Base-by-base conservation (phyloP, 2,888 invertebrate species). In the Alcis repandata region DNA sequence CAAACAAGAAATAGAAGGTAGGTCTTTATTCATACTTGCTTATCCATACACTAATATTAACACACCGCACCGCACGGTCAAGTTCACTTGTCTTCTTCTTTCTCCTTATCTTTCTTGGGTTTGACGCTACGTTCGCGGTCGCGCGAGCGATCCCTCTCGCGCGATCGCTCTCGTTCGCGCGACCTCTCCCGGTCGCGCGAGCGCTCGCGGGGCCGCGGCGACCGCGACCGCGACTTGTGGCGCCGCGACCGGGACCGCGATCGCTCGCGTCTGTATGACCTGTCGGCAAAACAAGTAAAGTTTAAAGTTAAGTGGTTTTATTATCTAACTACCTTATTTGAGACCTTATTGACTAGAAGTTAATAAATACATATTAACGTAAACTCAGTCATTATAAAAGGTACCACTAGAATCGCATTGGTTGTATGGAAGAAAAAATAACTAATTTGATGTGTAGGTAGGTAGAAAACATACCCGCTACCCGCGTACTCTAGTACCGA, bases 141-240 rank as follows among this genome's bases (percentile, higher is more conserved):
- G 1, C 88, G 76, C 13, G 58, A 48, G 9, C 56, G 56, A 10
- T 56, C 56, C n/a, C 56, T 32, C 45, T 56, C 56, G 36, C 51
- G 51, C 36, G 89, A 87, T 33, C 92, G 85, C 8, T 94, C 94
- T 54, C 89, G 82, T 59, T 87, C 88, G 94, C 84, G 80, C 13
- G 89, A 90, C 49, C 94, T 88, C 0, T 85, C 86, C 10, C 86
- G 78, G 2, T 63, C 68, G 64, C 94, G 93, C 2, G 82, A 82
- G 9, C 87, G 86, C 38, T 88, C 88, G 20, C 89, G 84, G 51
- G 69, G 80, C 65, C 95, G 95, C 48, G 96, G 96, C 77, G 96
- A 96, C 36, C 96, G 94, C 4, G 96, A 96, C 49, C 96, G 92
- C 1, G 96, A 96, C 82, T 96, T 96, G 85, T 96, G 96, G 62